Base-by-base conservation (phyloP, 2,797 vertebrate species). In the Tangara arthus region DNA sequence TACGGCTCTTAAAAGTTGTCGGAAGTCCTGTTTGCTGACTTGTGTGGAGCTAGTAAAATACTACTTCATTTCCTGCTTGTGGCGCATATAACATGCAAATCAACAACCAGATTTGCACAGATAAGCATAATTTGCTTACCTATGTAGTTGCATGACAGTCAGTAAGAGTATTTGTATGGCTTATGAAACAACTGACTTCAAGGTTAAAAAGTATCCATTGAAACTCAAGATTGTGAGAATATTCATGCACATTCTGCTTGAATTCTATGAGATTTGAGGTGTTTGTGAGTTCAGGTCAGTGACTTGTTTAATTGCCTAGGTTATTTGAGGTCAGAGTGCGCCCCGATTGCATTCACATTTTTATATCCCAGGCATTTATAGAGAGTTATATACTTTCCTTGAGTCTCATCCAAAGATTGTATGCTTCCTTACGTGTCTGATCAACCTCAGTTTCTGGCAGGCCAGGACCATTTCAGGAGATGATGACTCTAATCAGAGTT, bases 221-320 rank as follows among this genome's bases (percentile, higher is more conserved):
- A 69, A 69, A 78, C 11, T n/a, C 55, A 13, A 41, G 35, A 46
- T 22, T 37, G 52, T 82, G 39, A 69, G 55, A 87, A 26, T 42
- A 30, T 35, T 78, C 12, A 7, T 41, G 13, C 7, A 23, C 11
- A 4, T 80, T 65, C 63, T 68, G 37, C 34, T 64, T 65, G 47
- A 60, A 59, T 64, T 69, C 72, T 70, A 16, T 41, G 69, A 89
- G 52, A 61, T 59, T 60, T 53, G 71, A 91, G 23, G 42, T 69
- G 16, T 75, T 77, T 55, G 37, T 64, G 64, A 18, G 53, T 49
- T 87, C 46, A 93, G 49, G 84, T 80, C 68, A 57, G 49, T 37
- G n/a, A 82, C n/a, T 69, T 86, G 39, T 63, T 86, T 82, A 79
- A 68, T 71, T 89, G n/a, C 37, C 42, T 59, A 26, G 55, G 69